Percentiles rank a stretch among this genome's conserved stretches.
Conservation (phyloP, 2,888 invertebrate genomes). For the Mycalesis mineus region DNA sequence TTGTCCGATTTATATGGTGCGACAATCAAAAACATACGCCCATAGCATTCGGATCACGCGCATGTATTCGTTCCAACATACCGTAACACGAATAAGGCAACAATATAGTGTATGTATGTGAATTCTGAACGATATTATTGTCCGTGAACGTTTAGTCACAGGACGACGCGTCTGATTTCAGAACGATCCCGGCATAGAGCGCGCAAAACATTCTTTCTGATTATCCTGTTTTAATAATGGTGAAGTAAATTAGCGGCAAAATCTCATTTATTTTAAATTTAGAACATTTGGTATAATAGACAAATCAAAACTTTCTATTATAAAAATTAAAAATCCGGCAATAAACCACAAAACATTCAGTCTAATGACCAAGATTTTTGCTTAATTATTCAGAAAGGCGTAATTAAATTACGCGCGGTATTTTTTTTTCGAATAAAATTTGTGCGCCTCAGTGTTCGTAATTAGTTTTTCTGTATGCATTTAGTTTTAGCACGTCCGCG, state of each 20-base stretch:
- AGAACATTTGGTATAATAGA: slow-evolving; percentile 29
- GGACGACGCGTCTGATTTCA: slow-evolving; percentile 49
- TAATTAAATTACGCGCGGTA: slow-evolving; percentile 60
- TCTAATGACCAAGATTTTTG: slow-evolving; percentile 13
- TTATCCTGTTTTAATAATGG: neutral
- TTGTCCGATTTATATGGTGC: slow-evolving; percentile 61
- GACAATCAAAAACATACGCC: slow-evolving; percentile 54
- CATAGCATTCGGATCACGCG: slow-evolving; percentile 64
- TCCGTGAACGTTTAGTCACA: slow-evolving; percentile 50
- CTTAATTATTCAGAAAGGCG: slow-evolving; percentile 44
- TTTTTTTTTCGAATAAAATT: slow-evolving; percentile 55
- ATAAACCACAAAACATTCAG: neutral
- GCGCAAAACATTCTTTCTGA: slow-evolving; percentile 15
- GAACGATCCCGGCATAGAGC: slow-evolving; percentile 23
- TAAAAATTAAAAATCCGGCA: neutral
- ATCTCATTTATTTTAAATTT: neutral
- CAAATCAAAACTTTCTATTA: slow-evolving; percentile 49
- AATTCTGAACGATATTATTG: slow-evolving; percentile 52
- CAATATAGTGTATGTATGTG: slow-evolving; percentile 46
- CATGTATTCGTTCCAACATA: slow-evolving; percentile 73
- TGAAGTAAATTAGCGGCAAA: neutral
- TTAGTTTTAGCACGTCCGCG: slow-evolving; percentile 46
- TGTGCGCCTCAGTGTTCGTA: slow-evolving; percentile 48
- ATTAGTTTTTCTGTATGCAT: slow-evolving; percentile 50
- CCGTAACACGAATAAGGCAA: slow-evolving; percentile 71